Percentiles rank a stretch among this genome's conserved stretches.
Evolutionary conservation across 2,797 vertebrate genomes (phyloP).

Genomic region (Pipistrellus kuhlii): DNA sequence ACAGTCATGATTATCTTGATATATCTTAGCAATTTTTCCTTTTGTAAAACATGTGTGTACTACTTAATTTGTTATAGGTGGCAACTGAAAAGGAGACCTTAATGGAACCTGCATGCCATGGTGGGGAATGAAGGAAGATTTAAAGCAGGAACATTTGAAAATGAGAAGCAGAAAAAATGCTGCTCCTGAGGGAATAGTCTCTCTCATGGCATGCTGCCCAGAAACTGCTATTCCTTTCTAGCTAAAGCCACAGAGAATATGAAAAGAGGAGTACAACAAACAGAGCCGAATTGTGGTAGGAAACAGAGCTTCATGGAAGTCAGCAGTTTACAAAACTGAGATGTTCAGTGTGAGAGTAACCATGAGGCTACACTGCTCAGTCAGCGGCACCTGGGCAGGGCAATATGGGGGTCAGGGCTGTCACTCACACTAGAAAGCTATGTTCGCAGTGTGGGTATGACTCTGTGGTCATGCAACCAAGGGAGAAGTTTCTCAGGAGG

Average conservation of each 20-base stretch:
- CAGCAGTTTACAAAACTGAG: conserved; percentile 44
- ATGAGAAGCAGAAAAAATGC: conserved; percentile 65
- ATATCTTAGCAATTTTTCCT: background rate
- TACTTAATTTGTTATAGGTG: background rate
- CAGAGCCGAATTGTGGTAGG: conserved; percentile 65
- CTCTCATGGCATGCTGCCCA: conserved; percentile 70
- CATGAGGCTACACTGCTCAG: background rate
- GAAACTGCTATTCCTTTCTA: conserved; percentile 75
- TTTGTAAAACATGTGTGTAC: background rate
- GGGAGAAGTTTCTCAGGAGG: background rate
- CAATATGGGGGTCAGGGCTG: background rate
- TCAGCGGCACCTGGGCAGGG: background rate
- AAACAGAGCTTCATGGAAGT: conserved; percentile 68
- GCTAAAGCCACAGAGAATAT: conserved; percentile 66
- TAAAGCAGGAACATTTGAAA: conserved; percentile 72
- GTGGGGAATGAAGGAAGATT: conserved; percentile 46
- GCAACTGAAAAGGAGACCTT: conserved; percentile 8
- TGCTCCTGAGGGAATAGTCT: conserved; percentile 70
- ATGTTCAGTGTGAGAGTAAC: background rate
- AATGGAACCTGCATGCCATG: background rate
- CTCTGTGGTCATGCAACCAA: background rate
- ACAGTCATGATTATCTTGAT: background rate
- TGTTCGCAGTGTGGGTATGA: background rate
- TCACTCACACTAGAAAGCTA: background rate
- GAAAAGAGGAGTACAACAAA: conserved; percentile 69